Evolutionary conservation across 2,888 invertebrate species (phyloP), one percentile per base, ranked within the genome.

Genomic region (Smittia sp.): DNA sequence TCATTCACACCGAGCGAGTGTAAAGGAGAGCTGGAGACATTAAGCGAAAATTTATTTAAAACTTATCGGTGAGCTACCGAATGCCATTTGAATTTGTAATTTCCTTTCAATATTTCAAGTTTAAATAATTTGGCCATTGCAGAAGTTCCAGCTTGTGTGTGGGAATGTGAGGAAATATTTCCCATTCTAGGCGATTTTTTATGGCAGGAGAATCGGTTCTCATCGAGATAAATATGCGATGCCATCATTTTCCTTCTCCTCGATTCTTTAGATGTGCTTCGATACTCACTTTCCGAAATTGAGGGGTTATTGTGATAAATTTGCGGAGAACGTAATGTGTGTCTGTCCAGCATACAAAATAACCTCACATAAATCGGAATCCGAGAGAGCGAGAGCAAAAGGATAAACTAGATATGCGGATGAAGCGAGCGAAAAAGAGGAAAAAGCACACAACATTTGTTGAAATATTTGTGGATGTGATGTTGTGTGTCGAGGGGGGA

Each of bases 301-400:
- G 69, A 54, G 69, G 69, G 52, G 22, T 62, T 69, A 72, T 72
- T 72, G 72, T 72, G 72, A 72, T 72, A 72, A 72, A 72, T 72
- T 72, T 72, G 72, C 58, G 72, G 72, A 22, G 62, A 62, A 72
- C 46, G 32, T 24, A 24, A 72, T 39, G 41, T 41, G 41, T 69
- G 25, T 25, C 27, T 62, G 72, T 62, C 72, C 72, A 72, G 72
- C 58, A 72, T 72, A 72, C 72, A 9, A 62, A 72, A 72, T 72
- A 52, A 52, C 18, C 46, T 68, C 39, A 68, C 69, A 69, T 69
- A 69, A 69, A 69, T 69, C 41, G 41, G 7, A 69, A 46, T 18
- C 39, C 20, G 9, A 9, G 32, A 27, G 67, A 54, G 69, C 18
- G 69, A 32, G 32, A 3, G 32, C n/a, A 46, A 68, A 69, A 27